Evolutionary conservation across 2,113 vertebrate species (phyloP).

Genomic region (Abramis brama): DNA sequence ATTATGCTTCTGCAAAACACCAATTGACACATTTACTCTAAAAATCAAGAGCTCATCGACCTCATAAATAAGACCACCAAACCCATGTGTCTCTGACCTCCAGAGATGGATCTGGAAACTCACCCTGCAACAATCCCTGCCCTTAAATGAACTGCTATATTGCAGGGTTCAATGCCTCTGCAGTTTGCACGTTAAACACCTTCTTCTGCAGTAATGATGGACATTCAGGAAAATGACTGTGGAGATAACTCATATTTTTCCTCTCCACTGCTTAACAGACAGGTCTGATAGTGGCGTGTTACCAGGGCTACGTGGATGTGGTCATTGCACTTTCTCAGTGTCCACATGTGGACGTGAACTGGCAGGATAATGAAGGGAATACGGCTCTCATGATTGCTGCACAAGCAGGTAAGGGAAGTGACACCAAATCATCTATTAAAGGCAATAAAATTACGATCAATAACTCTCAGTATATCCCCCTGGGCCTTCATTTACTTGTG

Average conservation of each 20-base stretch:
- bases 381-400: conserved; percentile 92
- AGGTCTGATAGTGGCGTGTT: conserved; percentile 91
- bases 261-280: conserved; percentile 75
- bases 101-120: not conserved
- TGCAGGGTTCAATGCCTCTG: not conserved
- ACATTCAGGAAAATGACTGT: not conserved
- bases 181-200: not conserved
- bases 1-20: not conserved
- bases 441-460: not conserved
- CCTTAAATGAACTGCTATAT: conserved; percentile 9
- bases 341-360: conserved; percentile 92
- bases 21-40: not conserved
- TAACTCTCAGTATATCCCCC: not conserved
- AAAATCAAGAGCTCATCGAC: conserved; percentile 9
- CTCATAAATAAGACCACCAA: not conserved
- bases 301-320: conserved; percentile 90
- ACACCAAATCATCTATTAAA: not conserved
- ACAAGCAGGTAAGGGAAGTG: conserved; percentile 89
- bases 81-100: not conserved
- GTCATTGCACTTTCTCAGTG: conserved; percentile 91
- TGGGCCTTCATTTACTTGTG: not conserved
- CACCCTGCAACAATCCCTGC: not conserved
- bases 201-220: conserved; percentile 20
- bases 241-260: not conserved
- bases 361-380: conserved; percentile 98